Evolutionary conservation across 1,140 invertebrate genomes (phyloP).

Genomic region (Pseudomyrmex sp.): DNA sequence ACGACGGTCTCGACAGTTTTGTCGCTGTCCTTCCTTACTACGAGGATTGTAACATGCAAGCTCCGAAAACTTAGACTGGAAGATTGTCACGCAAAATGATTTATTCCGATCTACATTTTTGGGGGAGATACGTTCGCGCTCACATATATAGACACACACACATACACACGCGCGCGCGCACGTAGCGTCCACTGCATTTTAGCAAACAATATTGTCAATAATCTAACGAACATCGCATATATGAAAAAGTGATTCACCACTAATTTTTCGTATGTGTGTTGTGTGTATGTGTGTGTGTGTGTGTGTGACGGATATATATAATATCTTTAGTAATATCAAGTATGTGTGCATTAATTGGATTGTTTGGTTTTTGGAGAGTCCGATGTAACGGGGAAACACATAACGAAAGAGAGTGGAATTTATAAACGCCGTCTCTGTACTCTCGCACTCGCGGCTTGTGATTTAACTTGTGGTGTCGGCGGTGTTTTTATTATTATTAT

Average conservation of each 20-base stretch:
- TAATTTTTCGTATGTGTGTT: slow-evolving; percentile 13
- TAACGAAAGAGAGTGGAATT: slow-evolving; percentile 13
- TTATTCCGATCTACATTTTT: slow-evolving; percentile 1
- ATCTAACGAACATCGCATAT: slow-evolving; percentile 12
- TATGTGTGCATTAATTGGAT: slow-evolving; percentile 41
- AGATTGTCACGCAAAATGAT: slow-evolving; percentile 2
- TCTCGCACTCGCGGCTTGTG: slow-evolving; percentile 36
- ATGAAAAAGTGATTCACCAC: slow-evolving; percentile 23
- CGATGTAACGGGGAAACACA: background rate
- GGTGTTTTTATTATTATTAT: slow-evolving; percentile 19
- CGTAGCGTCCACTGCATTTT: slow-evolving; percentile 33
- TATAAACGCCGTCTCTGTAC: slow-evolving; percentile 15
- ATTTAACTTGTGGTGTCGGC: slow-evolving; percentile 60
- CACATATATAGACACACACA: background rate
- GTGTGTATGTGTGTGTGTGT: no score
- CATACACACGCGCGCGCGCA: background rate
- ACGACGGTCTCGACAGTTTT: no score
- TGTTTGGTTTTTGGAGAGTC: slow-evolving; percentile 24
- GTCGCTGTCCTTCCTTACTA: background rate
- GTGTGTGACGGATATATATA: slow-evolving; percentile 17
- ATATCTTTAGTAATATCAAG: slow-evolving; percentile 29
- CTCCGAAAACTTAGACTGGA: slow-evolving; percentile 5
- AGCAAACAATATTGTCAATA: slow-evolving; percentile 28
- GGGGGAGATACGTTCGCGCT: slow-evolving; percentile 1
- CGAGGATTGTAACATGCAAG: slow-evolving; percentile 34